Percentiles rank a stretch among this genome's conserved stretches.
Conservation (phyloP, 1,140 invertebrate genomes). For the Zaprionus gabonicus region DNA sequence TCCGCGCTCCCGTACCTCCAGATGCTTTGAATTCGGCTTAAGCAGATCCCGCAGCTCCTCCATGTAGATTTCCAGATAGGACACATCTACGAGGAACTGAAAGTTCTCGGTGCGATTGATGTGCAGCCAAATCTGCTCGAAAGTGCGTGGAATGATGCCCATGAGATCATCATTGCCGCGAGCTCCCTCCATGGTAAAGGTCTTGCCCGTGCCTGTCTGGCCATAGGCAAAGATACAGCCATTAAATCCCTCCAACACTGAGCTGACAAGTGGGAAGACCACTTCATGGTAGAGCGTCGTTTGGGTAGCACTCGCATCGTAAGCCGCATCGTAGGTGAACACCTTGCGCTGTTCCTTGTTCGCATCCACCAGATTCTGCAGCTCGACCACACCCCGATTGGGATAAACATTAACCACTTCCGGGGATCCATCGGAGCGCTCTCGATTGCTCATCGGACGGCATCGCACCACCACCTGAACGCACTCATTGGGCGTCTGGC, state of each 20-base stretch:
- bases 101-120: conserved; percentile 94
- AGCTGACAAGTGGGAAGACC: conserved; percentile 96
- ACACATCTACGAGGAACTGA: conserved; percentile 96
- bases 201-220: conserved; percentile 97
- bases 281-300: conserved; percentile 97
- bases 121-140: conserved; percentile 97
- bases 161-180: conserved; percentile 87
- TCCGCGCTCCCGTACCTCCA: conserved; percentile 89
- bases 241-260: conserved; percentile 97
- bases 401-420: conserved; percentile 89
- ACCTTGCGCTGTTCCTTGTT: conserved; percentile 87
- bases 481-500: conserved; percentile 68
- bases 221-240: conserved; percentile 99
- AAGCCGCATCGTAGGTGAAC: conserved; percentile 97
- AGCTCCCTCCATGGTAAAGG: conserved; percentile 96
- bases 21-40: conserved; percentile 90
- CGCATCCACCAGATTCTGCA: conserved; percentile 86
- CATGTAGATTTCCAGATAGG: conserved; percentile 98
- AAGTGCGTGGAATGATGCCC: conserved; percentile 97
- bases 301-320: conserved; percentile 94
- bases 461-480: conserved; percentile 94
- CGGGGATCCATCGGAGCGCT: conserved; percentile 89
- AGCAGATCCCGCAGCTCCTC: conserved; percentile 96
- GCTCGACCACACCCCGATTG: conserved; percentile 88
- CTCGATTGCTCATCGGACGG: conserved; percentile 94